Evolutionary conservation across 2,888 invertebrate genomes (phyloP), one percentile per base, ranked within the genome.

Genomic region (Ophraella communa): DNA sequence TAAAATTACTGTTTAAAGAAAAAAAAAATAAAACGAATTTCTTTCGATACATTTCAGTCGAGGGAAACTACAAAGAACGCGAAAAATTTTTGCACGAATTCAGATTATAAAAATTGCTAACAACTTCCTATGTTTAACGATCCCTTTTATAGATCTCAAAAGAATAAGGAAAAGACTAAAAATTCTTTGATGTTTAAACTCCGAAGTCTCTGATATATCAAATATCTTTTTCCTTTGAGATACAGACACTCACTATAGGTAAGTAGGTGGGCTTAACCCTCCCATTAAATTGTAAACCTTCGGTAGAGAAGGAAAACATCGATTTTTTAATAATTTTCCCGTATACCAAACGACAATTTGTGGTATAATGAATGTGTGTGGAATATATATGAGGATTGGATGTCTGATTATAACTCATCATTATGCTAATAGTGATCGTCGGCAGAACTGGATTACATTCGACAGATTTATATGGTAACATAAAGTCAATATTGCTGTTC

Each of bases 91-190:
- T 60, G 60, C 52, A 53, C 52, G 52, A 60, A 42, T 59, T 59
- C 49, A 51, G 60, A 60, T 60, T 60, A 60, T 60, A 60, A 52
- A n/a, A 60, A 60, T 60, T 60, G 60, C 60, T 60, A 60, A 60
- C 60, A 60, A 60, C 60, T 60, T 60, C 60, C 60, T 60, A 44
- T 60, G 23, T 60, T 52, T 60, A 60, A 60, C 60, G 60, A 60
- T 44, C 60, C n/a, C 60, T 30, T 60, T 39, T 14, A n/a, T 21
- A 21, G n/a, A 47, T 52, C 52, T 60, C 60, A 60, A 60, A 60
- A 60, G 60, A 60, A 60, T 60, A 60, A 60, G 60, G 44, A 30
- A n/a, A 60, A 52, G 24, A 24, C 14, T 52, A 51, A 52, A 33
- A 18, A 59, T 20, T 27, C 60, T 52, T 60, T 60, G 60, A 60